These are phyloP conservation scores for Sebastiscus albofasciatus DNA, from an alignment of 2,797 vertebrate species.

Conservation along the genomic window DNA sequence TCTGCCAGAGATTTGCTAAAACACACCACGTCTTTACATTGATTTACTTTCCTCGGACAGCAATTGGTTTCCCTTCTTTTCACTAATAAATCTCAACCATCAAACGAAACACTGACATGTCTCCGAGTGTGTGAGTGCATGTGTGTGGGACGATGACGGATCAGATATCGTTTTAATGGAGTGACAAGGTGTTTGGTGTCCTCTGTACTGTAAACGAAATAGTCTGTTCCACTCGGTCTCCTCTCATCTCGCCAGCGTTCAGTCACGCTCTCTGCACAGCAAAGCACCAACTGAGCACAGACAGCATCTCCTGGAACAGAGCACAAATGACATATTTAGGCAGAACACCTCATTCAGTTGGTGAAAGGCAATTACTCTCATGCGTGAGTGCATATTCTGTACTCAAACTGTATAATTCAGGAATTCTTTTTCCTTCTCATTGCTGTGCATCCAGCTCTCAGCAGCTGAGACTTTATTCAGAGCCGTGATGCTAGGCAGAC, in stretches of 20 bases:
- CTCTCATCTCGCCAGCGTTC: background rate
- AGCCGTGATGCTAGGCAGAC: background rate
- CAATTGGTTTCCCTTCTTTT: background rate
- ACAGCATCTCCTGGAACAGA: constrained; percentile 29
- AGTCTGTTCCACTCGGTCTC: background rate
- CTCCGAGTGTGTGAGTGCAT: background rate
- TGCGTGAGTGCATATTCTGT: background rate
- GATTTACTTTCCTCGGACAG: background rate
- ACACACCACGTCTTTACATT: background rate
- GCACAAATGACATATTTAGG: background rate
- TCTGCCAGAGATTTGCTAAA: no score
- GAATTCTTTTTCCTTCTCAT: background rate
- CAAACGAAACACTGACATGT: background rate
- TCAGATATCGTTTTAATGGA: constrained; percentile 11
- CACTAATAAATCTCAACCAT: background rate
- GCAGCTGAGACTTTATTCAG: background rate
- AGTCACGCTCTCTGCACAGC: constrained; percentile 25
- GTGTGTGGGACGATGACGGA: background rate
- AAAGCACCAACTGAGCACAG: background rate
- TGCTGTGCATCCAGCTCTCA: background rate
- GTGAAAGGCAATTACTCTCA: background rate
- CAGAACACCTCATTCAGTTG: constrained; percentile 3
- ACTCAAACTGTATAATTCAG: background rate
- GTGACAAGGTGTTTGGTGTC: constrained; percentile 5
- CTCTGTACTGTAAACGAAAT: constrained; percentile 6